Base-by-base conservation (phyloP, 30 jellyfish, hydroid and myxozoan species). In the Aurelia sp. region DNA sequence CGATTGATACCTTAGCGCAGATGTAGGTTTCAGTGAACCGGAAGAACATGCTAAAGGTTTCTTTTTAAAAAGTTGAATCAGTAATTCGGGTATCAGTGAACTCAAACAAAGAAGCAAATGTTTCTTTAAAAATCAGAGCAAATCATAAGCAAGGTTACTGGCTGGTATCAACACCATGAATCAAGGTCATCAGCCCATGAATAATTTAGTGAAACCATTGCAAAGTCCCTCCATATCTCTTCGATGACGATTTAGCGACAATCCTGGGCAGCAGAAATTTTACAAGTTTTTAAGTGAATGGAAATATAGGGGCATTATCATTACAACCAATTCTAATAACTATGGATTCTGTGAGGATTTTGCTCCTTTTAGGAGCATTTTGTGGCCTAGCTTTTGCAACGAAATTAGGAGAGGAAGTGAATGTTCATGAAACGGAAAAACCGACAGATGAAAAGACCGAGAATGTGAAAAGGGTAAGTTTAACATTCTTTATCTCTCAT, bases 301-400 rank as follows among this genome's bases (percentile, higher is more conserved):
- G 81, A 79, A 62, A 79, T 65, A 79, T 62, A 27, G 89, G 89
- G 89, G 77, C 67, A 13, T 9, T 58, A 47, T 11, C 44, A 27
- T 10, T 44, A 44, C 55, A 12, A 44, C 55, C 55, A 64, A 66
- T 15, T 59, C 18, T 18, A 64, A 18, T 65, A 16, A 66, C 63
- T 18, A 89, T 89, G 97, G 86, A 59, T 57, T 67, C 74, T 73
- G 52, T 61, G 13, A 75, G 85, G 62, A 35, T 83, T 69, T 60
- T 81, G 96, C 96, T 90, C 96, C 96, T 90, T 22, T 17, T 83
- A 8, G 97, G 97, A 58, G 96, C 92, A 15, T 17, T 90, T 73
- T 74, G 66, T 57, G 83, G 66, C n/a, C 41, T 76, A 17, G 87
- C 78, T 30, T 63, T 66, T 8, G 97, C 96, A 13, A 53, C 97